Conservation (phyloP, 2,888 invertebrate species). For the Agonum fuliginosum region DNA sequence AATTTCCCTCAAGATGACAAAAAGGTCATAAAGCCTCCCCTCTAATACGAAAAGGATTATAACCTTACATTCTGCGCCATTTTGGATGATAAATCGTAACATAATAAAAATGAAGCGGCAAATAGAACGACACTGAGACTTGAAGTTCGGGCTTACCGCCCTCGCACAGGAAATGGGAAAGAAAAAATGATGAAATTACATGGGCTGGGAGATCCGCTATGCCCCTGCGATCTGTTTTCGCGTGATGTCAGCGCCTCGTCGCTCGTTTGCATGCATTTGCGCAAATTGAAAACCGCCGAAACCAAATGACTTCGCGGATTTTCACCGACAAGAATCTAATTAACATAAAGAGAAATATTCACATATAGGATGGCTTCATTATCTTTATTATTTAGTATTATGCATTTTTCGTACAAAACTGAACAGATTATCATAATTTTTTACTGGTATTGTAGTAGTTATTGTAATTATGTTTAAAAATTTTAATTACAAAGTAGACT, state of each 20-base stretch:
- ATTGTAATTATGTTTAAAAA: no score
- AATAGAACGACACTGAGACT: background rate
- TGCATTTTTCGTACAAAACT: no score
- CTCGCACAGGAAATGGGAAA: background rate
- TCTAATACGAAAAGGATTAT: slow-evolving; percentile 33
- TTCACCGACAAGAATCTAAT: slow-evolving; percentile 1
- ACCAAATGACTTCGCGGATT: slow-evolving; percentile 18
- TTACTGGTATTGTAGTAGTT: no score
- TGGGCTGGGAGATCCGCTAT: background rate
- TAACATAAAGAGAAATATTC: slow-evolving; percentile 2
- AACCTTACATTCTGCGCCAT: background rate
- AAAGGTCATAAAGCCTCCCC: slow-evolving; percentile 7
- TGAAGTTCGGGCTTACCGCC: background rate
- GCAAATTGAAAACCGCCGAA: slow-evolving; percentile 27
- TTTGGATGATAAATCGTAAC: slow-evolving; percentile 9
- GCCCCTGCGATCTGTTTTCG: slow-evolving; percentile 1
- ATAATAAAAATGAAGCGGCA: background rate
- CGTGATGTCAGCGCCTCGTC: slow-evolving; percentile 1
- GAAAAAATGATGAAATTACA: slow-evolving; percentile 17
- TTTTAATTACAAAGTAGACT: no score
- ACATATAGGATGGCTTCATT: slow-evolving; percentile 1
- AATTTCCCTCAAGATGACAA: slow-evolving; percentile 22
- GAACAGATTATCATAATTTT: no score
- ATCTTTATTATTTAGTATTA: no score
- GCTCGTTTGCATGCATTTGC: slow-evolving; percentile 28